phyloP scores from a whole-genome alignment of 2,888 invertebrate species.

The Chydorus sphaericus region DNA sequence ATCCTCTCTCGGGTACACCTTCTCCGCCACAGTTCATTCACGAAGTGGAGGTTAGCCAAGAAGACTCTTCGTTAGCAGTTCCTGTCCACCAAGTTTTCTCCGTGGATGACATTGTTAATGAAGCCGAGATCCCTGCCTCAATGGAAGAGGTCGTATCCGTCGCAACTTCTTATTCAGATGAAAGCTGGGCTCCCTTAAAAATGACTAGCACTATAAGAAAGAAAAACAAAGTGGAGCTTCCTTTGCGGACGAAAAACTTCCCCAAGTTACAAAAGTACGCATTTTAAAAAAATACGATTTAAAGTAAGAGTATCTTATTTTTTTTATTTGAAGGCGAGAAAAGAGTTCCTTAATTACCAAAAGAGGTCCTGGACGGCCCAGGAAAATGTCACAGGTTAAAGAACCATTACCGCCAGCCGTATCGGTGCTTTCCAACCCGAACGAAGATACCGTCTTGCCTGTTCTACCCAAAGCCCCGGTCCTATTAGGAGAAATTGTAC shows the following conservation, averaged over 20 bases:
- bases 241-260: no score
- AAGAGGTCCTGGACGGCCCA: not conserved
- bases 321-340: not conserved
- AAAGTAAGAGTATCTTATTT: not conserved
- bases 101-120: constrained; percentile 24
- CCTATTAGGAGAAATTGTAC: constrained; percentile 18
- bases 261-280: no score
- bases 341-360: not conserved
- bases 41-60: not conserved
- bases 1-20: not conserved
- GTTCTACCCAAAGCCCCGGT: not conserved
- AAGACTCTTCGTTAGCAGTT: not conserved
- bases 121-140: constrained; percentile 36
- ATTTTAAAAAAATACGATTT: not conserved
- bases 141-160: constrained; percentile 40
- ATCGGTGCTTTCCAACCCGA: not conserved
- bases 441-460: not conserved
- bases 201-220: no score
- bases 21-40: not conserved
- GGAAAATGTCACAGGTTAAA: not conserved
- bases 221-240: no score
- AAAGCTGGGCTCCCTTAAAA: no score
- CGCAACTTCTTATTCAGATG: constrained; percentile 27
- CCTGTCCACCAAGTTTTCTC: not conserved
- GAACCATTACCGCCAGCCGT: no score